A percentile compares a stretch with the other conserved stretches of the same genome.
These are phyloP conservation scores for Tenthredo scrophulariae DNA, from an alignment of 2,888 invertebrate genomes.

Conservation along the genomic window DNA sequence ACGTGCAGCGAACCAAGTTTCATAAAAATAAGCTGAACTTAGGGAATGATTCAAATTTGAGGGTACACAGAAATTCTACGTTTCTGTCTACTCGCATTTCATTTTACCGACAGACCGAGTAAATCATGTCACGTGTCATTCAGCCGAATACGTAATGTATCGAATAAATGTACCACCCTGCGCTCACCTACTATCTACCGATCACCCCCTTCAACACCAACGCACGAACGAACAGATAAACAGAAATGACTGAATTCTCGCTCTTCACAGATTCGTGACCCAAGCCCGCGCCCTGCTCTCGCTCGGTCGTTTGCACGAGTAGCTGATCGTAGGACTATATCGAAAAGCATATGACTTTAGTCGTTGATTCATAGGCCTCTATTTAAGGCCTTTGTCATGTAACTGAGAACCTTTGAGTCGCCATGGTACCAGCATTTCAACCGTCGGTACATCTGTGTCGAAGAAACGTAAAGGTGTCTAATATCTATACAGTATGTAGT, in stretches of 20 bases:
- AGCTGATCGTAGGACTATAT: not conserved
- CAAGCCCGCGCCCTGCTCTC: not conserved
- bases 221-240: conserved; percentile 33
- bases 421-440: not conserved
- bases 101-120: conserved; percentile 67
- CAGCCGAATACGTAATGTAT: conserved; percentile 75
- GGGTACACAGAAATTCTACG: conserved; percentile 5
- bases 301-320: not conserved
- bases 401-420: not conserved
- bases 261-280: not conserved
- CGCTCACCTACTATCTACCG: conserved; percentile 52
- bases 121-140: conserved; percentile 76
- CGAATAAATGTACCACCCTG: conserved; percentile 69
- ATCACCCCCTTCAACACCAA: conserved; percentile 27
- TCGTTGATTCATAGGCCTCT: not conserved
- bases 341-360: not conserved
- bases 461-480: not conserved
- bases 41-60: conserved; percentile 15
- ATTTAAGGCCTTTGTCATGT: not conserved
- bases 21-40: not conserved
- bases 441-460: not conserved
- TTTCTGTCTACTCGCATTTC: conserved; percentile 71
- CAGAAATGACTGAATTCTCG: conserved; percentile 33
- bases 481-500: not conserved
- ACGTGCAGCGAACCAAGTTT: conserved; percentile 1